Percentiles rank a stretch among this genome's conserved stretches.
Conservation (phyloP, 2,888 invertebrate genomes). For the Zeuzera pyrina region DNA sequence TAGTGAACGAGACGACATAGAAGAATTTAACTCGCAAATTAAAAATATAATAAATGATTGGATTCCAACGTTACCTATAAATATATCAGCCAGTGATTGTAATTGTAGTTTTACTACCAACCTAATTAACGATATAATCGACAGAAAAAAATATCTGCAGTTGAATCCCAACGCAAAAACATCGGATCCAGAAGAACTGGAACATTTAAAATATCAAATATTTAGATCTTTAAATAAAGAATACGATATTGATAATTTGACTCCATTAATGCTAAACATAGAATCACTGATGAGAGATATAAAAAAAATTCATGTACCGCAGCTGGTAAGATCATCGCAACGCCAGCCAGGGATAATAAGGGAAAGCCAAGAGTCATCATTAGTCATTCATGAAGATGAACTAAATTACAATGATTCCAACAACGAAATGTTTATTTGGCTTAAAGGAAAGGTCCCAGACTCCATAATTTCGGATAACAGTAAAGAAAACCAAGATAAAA, state of each 20-base stretch:
- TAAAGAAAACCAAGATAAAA: slow-evolving; percentile 4
- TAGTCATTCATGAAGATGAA: slow-evolving; percentile 1
- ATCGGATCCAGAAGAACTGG: slow-evolving; percentile 26
- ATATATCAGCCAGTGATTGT: too few relatives aligned
- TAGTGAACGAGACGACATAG: slow-evolving; percentile 7
- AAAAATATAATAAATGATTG: slow-evolving; percentile 16
- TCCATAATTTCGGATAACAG: not conserved
- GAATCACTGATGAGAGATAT: slow-evolving; percentile 21
- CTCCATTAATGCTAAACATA: slow-evolving; percentile 8
- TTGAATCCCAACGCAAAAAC: slow-evolving; percentile 22
- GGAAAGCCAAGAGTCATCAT: not conserved
- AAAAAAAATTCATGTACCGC: slow-evolving; percentile 15
- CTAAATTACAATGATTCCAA: slow-evolving; percentile 15
- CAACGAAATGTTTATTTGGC: slow-evolving; percentile 18
- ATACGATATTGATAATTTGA: slow-evolving; percentile 14
- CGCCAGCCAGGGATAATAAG: not conserved
- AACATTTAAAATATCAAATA: slow-evolving; percentile 37
- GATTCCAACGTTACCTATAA: slow-evolving; percentile 17
- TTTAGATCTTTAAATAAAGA: slow-evolving; percentile 27
- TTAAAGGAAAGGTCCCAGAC: slow-evolving; percentile 14
- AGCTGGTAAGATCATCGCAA: slow-evolving; percentile 10
- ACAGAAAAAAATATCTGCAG: slow-evolving; percentile 35
- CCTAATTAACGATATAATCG: slow-evolving; percentile 29
- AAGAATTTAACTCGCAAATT: slow-evolving; percentile 16
- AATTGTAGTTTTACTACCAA: slow-evolving; percentile 20